Evolutionary conservation across 2,113 vertebrate species (phyloP).

Genomic region (Halcyon malimbica): DNA sequence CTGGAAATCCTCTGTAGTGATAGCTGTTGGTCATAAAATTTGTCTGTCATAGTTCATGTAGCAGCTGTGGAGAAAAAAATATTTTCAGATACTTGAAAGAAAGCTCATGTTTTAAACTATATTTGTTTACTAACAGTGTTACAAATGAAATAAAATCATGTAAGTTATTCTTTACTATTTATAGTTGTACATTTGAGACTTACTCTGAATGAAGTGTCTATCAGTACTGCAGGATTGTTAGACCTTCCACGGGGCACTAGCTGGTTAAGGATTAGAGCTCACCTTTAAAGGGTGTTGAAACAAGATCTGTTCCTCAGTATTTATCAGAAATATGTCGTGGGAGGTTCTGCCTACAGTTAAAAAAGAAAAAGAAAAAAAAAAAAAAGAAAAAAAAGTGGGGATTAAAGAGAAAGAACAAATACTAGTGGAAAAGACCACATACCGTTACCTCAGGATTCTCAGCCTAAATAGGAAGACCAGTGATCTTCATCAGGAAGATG

Average conservation of each 20-base stretch:
- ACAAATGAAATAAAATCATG: not conserved
- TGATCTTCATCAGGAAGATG: not conserved
- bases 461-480: not conserved
- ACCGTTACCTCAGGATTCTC: not conserved
- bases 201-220: not conserved
- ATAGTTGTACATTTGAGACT: not conserved
- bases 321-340: not conserved
- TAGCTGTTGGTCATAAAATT: not conserved
- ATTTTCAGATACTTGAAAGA: not conserved
- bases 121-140: not conserved
- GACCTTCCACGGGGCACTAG: not conserved
- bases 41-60: not conserved
- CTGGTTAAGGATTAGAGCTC: not conserved
- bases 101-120: not conserved
- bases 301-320: not conserved
- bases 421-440: not conserved
- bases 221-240: not conserved
- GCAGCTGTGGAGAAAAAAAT: not conserved
- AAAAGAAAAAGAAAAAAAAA: not conserved
- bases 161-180: not conserved
- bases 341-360: not conserved
- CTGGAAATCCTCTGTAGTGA: not conserved
- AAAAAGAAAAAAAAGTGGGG: too few relatives aligned
- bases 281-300: not conserved
- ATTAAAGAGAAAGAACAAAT: not conserved